Conservation (phyloP, 2,888 invertebrate genomes). For the Epinotia brunnichana region DNA sequence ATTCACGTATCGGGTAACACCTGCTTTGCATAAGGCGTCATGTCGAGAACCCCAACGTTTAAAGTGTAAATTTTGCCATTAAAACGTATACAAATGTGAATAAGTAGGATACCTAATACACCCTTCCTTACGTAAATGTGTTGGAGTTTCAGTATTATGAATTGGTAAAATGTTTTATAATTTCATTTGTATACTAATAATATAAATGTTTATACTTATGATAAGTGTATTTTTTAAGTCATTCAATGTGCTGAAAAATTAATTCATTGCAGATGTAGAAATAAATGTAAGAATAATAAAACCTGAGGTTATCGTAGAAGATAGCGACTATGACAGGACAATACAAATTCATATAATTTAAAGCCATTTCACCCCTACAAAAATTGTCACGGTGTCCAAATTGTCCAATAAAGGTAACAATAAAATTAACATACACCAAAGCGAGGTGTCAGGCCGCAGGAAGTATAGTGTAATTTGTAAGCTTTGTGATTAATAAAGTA, state of each 20-base stretch:
- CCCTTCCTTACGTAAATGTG: slow-evolving; percentile 56
- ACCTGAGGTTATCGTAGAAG: not conserved
- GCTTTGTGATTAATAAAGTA: slow-evolving; percentile 84
- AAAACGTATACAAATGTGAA: slow-evolving; percentile 75
- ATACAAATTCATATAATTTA: slow-evolving; percentile 53
- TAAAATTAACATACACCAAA: slow-evolving; percentile 81
- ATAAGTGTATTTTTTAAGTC: too few relatives aligned
- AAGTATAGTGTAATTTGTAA: slow-evolving; percentile 83
- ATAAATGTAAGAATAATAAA: not conserved
- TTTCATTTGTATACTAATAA: not conserved
- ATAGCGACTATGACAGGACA: slow-evolving; percentile 14
- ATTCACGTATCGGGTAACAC: slow-evolving; percentile 81
- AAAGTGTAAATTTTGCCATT: slow-evolving; percentile 81
- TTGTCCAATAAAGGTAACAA: slow-evolving; percentile 75
- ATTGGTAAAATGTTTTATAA: not conserved
- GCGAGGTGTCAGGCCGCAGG: slow-evolving; percentile 79
- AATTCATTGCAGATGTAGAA: not conserved
- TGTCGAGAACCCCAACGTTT: slow-evolving; percentile 75
- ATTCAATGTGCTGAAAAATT: not conserved
- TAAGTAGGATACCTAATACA: slow-evolving; percentile 54
- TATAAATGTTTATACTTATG: not conserved
- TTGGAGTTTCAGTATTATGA: slow-evolving; percentile 54
- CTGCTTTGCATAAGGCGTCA: slow-evolving; percentile 84
- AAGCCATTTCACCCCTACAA: slow-evolving; percentile 67
- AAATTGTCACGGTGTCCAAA: slow-evolving; percentile 73